Evolutionary conservation across 2,797 vertebrate species (phyloP).

Genomic region (Geotrypetes seraphini): DNA sequence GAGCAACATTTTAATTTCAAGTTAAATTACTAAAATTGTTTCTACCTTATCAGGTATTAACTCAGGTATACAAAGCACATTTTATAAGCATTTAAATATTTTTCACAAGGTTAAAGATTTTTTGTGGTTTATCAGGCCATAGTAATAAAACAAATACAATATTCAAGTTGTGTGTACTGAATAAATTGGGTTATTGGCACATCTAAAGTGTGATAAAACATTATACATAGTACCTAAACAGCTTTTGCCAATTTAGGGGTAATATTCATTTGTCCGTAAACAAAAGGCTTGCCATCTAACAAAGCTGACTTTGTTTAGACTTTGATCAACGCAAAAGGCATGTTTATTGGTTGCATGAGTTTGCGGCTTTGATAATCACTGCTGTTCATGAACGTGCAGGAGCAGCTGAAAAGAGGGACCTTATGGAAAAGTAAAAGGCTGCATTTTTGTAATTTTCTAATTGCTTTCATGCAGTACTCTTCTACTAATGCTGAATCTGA

Average conservation of each 20-base stretch:
- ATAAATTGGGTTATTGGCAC: constrained; percentile 74
- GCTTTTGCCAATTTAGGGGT: constrained; percentile 59
- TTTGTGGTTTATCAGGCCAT: constrained; percentile 40
- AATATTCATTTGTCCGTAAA: constrained; percentile 76
- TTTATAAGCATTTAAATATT: constrained; percentile 65
- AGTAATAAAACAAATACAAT: constrained; percentile 54
- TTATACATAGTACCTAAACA: constrained; percentile 65
- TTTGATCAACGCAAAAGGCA: constrained; percentile 74
- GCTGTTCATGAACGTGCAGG: constrained; percentile 65
- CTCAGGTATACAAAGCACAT: constrained; percentile 63
- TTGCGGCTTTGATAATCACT: constrained; percentile 48
- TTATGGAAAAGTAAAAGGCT: constrained; percentile 69
- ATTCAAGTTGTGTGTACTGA: constrained; percentile 56
- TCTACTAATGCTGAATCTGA: constrained; percentile 68
- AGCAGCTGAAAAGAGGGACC: constrained; percentile 57
- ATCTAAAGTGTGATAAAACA: constrained; percentile 75
- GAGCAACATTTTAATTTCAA: constrained; percentile 28
- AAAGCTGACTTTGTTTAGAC: constrained; percentile 65
- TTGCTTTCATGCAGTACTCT: constrained; percentile 84
- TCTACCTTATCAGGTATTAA: constrained; percentile 45
- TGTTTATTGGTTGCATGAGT: constrained; percentile 57
- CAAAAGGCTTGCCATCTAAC: constrained; percentile 69
- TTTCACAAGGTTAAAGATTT: constrained; percentile 47
- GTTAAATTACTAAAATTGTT: constrained; percentile 51
- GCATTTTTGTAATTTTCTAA: constrained; percentile 58